Evolutionary conservation across 2,888 invertebrate species (phyloP).

Genomic region (Chalcosyrphus nemorum): DNA sequence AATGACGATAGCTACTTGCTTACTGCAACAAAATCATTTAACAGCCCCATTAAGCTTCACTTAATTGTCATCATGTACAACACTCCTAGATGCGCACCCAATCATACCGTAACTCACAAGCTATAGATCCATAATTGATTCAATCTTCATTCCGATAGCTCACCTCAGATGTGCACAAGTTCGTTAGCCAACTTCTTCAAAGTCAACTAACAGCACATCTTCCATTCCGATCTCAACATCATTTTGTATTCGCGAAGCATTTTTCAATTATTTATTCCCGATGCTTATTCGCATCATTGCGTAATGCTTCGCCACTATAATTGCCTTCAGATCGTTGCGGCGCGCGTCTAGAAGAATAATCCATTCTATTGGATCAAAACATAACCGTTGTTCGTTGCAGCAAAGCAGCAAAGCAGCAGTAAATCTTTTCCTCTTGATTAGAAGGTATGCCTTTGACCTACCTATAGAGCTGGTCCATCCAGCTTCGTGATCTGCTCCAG

Average conservation of each 20-base stretch:
- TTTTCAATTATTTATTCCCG: constrained; percentile 68
- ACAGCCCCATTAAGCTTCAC: too few species aligned
- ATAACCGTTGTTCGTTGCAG: constrained; percentile 36
- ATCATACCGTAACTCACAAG: constrained; percentile 28
- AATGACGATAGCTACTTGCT: too few species aligned
- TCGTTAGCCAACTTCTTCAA: constrained; percentile 54
- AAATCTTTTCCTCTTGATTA: constrained; percentile 57
- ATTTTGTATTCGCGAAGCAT: constrained; percentile 22
- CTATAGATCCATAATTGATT: constrained; percentile 35
- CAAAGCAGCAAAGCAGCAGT: constrained; percentile 64
- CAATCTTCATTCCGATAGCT: constrained; percentile 45
- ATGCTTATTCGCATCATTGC: constrained; percentile 60
- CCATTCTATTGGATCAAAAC: constrained; percentile 3
- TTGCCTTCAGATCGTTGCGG: constrained; percentile 33
- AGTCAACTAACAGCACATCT: constrained; percentile 34
- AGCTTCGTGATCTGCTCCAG: constrained; percentile 58
- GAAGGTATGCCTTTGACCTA: constrained; percentile 80
- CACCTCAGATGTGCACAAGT: constrained; percentile 26
- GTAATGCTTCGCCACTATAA: constrained; percentile 58
- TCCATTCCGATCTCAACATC: neutral
- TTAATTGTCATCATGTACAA: neutral
- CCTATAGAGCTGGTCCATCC: constrained; percentile 77
- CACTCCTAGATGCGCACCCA: neutral
- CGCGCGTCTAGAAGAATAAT: neutral
- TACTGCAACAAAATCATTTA: too few species aligned